Percentiles rank a stretch among this genome's conserved stretches.
These are phyloP conservation scores for Drosophila simulans DNA, from an alignment of 1,140 invertebrate genomes.

Conservation along the genomic window DNA sequence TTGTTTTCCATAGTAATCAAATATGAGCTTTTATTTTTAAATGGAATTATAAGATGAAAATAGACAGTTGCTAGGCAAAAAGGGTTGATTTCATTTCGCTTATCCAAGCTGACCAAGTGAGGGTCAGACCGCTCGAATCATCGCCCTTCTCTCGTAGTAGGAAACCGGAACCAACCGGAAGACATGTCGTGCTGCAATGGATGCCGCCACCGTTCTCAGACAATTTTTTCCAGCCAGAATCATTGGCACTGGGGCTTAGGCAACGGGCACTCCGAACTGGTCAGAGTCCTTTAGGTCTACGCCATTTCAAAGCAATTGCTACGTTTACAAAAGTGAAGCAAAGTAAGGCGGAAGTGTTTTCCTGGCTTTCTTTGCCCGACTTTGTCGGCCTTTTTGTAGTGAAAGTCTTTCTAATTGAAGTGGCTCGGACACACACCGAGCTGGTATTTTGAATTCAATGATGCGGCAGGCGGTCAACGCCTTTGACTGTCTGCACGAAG, in stretches of 20 bases:
- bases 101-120: neutral
- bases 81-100: neutral
- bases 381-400: constrained; percentile 57
- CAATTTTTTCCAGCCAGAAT: constrained; percentile 53
- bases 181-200: constrained; percentile 77
- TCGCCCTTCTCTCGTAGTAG: neutral
- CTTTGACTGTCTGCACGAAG: constrained; percentile 66
- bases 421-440: constrained; percentile 54
- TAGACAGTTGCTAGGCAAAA: no score
- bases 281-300: constrained; percentile 64
- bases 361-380: constrained; percentile 64
- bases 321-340: constrained; percentile 76
- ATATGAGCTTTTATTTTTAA: no score
- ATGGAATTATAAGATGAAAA: no score
- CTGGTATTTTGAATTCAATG: constrained; percentile 72
- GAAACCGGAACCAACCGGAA: constrained; percentile 57
- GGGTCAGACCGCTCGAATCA: neutral
- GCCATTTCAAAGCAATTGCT: constrained; percentile 80
- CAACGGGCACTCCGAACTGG: constrained; percentile 3
- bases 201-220: constrained; percentile 54
- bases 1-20: no score
- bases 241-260: constrained; percentile 1
- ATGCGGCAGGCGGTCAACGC: constrained; percentile 76
- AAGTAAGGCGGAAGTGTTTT: constrained; percentile 79
- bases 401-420: constrained; percentile 84